These are phyloP conservation scores for Oryctes rhinoceros DNA, from an alignment of 1,140 invertebrate species.

Conservation along the genomic window DNA sequence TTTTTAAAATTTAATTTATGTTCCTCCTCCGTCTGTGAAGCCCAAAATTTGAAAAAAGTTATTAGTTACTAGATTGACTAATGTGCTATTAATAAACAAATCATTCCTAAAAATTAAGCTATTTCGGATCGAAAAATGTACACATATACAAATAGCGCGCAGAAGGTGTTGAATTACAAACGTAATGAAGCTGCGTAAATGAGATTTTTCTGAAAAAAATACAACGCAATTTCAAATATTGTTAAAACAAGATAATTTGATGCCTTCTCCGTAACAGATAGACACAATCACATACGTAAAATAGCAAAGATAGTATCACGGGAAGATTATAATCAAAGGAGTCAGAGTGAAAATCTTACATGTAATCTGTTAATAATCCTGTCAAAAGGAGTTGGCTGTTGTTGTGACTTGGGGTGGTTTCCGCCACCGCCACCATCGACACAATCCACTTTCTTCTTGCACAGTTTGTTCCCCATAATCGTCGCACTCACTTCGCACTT, in stretches of 20 bases:
- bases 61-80: too few species aligned
- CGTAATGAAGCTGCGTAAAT: neutral
- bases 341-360: slow-evolving; percentile 32
- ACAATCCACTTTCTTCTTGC: slow-evolving; percentile 41
- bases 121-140: neutral
- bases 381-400: slow-evolving; percentile 38
- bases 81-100: neutral
- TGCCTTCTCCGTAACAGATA: neutral
- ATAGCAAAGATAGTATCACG: slow-evolving; percentile 8
- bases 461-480: slow-evolving; percentile 42
- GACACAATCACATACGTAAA: slow-evolving; percentile 2
- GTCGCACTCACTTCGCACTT: slow-evolving; percentile 34
- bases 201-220: neutral
- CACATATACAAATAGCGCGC: neutral
- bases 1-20: too few species aligned
- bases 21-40: too few species aligned
- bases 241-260: neutral
- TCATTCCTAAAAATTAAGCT: too few species aligned
- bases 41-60: too few species aligned
- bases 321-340: neutral
- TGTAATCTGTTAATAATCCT: slow-evolving; percentile 42
- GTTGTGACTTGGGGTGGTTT: slow-evolving; percentile 41
- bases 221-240: neutral
- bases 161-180: neutral
- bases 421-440: slow-evolving; percentile 29